These are phyloP conservation scores for Diaperis boleti DNA, from an alignment of 2,888 invertebrate species.

Conservation along the genomic window DNA sequence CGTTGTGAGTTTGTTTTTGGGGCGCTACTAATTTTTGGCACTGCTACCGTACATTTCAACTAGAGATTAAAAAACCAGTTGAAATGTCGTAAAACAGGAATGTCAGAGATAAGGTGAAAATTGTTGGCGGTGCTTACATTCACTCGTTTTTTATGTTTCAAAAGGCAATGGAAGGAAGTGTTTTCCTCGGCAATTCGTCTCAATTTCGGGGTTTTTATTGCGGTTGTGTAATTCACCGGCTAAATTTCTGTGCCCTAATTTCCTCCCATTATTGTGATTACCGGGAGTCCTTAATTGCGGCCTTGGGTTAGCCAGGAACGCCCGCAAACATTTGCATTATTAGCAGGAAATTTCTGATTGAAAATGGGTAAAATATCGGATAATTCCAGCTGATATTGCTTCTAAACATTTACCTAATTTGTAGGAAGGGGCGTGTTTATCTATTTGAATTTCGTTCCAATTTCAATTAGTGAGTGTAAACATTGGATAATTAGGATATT, in stretches of 20 bases:
- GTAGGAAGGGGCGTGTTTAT: too few species aligned
- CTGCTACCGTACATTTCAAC: too few species aligned
- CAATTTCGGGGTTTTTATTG: neutral
- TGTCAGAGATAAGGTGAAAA: neutral
- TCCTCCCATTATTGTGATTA: neutral
- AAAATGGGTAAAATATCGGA: neutral
- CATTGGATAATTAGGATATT: conserved; percentile 20
- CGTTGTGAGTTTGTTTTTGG: neutral
- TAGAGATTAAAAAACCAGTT: neutral
- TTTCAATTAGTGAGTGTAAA: neutral
- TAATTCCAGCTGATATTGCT: too few species aligned
- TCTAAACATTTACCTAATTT: too few species aligned
- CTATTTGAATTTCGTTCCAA: neutral
- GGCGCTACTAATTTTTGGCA: neutral
- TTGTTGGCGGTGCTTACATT: neutral
- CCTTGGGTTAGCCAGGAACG: conserved; percentile 4
- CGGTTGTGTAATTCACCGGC: neutral
- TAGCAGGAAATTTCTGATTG: conserved; percentile 8
- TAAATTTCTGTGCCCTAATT: neutral
- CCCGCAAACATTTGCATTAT: conserved; percentile 19
- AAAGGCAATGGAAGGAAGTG: neutral
- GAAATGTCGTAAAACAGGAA: neutral
- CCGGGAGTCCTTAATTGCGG: neutral
- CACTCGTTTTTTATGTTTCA: neutral
- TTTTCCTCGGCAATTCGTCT: neutral